Conservation (phyloP, 2,113 vertebrate species). For the Brachyistius frenatus region DNA sequence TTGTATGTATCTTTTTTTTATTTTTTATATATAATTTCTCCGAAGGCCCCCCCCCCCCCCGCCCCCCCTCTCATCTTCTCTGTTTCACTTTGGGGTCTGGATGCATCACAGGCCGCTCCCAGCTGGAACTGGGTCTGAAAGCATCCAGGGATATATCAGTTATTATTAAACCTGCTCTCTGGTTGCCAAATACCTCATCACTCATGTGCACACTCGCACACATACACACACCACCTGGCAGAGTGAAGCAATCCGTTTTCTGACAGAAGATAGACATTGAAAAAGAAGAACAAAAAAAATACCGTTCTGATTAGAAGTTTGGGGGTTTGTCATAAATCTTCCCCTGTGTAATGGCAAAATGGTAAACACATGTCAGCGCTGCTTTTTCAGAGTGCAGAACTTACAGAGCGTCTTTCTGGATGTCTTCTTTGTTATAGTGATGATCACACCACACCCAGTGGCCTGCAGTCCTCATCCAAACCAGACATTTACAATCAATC, state of each 20-base stretch:
- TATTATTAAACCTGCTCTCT: constrained; percentile 75
- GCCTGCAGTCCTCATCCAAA: constrained; percentile 39
- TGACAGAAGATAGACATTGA: constrained; percentile 66
- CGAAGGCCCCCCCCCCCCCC: constrained; percentile 15
- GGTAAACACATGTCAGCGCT: constrained; percentile 76
- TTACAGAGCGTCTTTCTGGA: constrained; percentile 49
- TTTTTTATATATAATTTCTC: constrained; percentile 49
- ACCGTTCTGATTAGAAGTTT: constrained; percentile 74
- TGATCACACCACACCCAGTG: constrained; percentile 52
- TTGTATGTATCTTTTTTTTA: background rate
- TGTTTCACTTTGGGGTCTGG: constrained; percentile 60
- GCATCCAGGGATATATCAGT: constrained; percentile 75
- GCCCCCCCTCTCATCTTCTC: constrained; percentile 52
- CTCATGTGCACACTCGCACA: constrained; percentile 51
- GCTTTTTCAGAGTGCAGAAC: constrained; percentile 54
- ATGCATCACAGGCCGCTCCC: constrained; percentile 73
- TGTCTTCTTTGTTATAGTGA: constrained; percentile 48
- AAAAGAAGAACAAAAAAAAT: constrained; percentile 67
- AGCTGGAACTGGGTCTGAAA: constrained; percentile 72
- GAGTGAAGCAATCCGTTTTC: constrained; percentile 61
- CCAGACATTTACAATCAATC: constrained; percentile 43
- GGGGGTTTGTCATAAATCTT: constrained; percentile 71
- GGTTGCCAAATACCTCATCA: constrained; percentile 77
- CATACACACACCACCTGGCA: constrained; percentile 73
- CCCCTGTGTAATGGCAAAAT: constrained; percentile 69